Evolutionary conservation across 2,888 invertebrate genomes (phyloP), one percentile per base, ranked within the genome.

Genomic region (Ophion costatus): DNA sequence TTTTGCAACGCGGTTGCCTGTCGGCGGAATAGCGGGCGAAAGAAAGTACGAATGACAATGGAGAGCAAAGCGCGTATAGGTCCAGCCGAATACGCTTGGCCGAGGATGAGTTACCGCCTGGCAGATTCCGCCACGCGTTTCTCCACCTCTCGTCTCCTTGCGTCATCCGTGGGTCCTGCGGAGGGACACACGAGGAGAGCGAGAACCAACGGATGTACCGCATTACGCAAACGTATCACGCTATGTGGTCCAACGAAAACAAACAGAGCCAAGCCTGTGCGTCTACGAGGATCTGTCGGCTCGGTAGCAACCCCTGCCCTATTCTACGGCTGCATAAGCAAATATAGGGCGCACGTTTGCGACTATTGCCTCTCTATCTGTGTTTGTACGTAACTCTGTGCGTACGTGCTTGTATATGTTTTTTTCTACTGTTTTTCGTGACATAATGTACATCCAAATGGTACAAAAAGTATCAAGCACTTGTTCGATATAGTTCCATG

Each of bases 141-240:
- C 79, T 77, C 81, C 70, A 51, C 75, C 51, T n/a, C 87, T 84
- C 86, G 78, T 80, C 87, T 85, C 87, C 86, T 85, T 86, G 87
- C 87, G 88, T 88, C 3, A 51, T 51, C 51, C 51, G 17, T 84
- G 76, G 67, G 61, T 45, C 42, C 77, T 78, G 76, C 78, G 59
- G 56, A 66, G 66, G 42, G 66, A 74, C 88, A 86, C 88, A 86
- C 85, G 87, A 88, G 89, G 89, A 89, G 88, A 88, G 85, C 83
- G 84, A 85, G 83, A 88, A 85, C 84, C 80, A 59, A 81, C 88
- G 90, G 91, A 91, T 91, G 89, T 88, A 89, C 91, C 90, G 91
- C 91, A 93, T 93, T 93, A 93, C 92, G 92, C 93, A 93, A 93
- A 93, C 92, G 92, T 93, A 93, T 93, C 92, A 92, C 93, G 93